Evolutionary conservation across 2,888 invertebrate genomes (phyloP).

Genomic region (Acleris literana): DNA sequence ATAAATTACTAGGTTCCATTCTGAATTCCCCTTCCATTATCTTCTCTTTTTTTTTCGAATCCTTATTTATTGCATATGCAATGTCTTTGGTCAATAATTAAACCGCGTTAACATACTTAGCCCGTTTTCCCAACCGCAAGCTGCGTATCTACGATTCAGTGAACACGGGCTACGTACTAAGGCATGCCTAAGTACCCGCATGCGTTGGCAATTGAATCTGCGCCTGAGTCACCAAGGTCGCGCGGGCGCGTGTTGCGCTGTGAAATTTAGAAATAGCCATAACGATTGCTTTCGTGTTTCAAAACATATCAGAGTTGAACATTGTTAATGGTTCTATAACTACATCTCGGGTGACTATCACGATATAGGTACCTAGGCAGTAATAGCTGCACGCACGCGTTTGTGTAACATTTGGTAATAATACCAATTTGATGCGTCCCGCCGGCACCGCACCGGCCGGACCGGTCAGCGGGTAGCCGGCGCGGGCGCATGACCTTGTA

Average conservation of each 20-base stretch:
- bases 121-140: too few relatives aligned
- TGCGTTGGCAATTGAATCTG: slow-evolving; percentile 24
- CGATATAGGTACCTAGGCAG: too few relatives aligned
- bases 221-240: slow-evolving; percentile 25
- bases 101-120: too few relatives aligned
- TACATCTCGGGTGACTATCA: too few relatives aligned
- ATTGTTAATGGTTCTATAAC: not conserved
- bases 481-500: slow-evolving; percentile 28
- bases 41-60: too few relatives aligned
- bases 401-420: not conserved
- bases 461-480: slow-evolving; percentile 19
- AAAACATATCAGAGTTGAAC: not conserved
- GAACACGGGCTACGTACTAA: slow-evolving; percentile 1
- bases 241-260: slow-evolving; percentile 3
- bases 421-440: not conserved
- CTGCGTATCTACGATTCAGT: slow-evolving; percentile 6
- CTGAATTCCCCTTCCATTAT: too few relatives aligned
- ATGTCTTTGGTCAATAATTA: too few relatives aligned
- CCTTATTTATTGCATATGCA: too few relatives aligned
- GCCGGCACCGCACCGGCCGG: slow-evolving; percentile 1
- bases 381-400: too few relatives aligned
- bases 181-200: slow-evolving; percentile 12
- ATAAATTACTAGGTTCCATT: too few relatives aligned
- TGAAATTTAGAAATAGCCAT: slow-evolving; percentile 1
- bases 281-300: slow-evolving; percentile 3